A percentile compares a stretch with the other conserved stretches of the same genome.
These are phyloP conservation scores for Caenorhabditis afra DNA, from an alignment of 2,888 invertebrate genomes.

Conservation along the genomic window DNA sequence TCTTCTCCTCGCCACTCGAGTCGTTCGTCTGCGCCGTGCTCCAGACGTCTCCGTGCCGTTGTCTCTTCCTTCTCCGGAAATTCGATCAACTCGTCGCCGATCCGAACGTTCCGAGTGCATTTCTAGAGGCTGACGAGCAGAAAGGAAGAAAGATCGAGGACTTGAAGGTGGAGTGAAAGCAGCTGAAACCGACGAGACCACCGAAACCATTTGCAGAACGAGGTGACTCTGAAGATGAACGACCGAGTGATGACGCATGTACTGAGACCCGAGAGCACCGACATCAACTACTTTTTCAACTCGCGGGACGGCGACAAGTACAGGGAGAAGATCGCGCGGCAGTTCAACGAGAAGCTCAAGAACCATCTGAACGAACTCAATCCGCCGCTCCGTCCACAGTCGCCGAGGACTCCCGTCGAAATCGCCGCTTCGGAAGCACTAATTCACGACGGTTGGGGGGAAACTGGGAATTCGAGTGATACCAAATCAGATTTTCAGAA, in stretches of 20 bases:
- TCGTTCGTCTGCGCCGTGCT: slow-evolving; percentile 58
- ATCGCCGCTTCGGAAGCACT: slow-evolving; percentile 44
- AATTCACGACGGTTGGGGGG: slow-evolving; percentile 48
- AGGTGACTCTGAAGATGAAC: slow-evolving; percentile 55
- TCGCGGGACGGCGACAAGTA: slow-evolving; percentile 64
- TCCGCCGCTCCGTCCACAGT: slow-evolving; percentile 32
- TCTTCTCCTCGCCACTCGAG: slow-evolving; percentile 69
- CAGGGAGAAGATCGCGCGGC: slow-evolving; percentile 61
- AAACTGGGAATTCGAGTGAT: background rate
- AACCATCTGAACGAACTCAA: slow-evolving; percentile 51
- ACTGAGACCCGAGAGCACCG: slow-evolving; percentile 59
- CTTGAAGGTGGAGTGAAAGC: slow-evolving; percentile 41
- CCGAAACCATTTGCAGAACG: slow-evolving; percentile 36
- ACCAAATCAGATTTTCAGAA: slow-evolving; percentile 3
- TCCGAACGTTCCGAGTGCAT: slow-evolving; percentile 43
- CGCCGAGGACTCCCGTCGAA: slow-evolving; percentile 43
- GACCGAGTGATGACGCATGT: slow-evolving; percentile 61
- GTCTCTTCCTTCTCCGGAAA: slow-evolving; percentile 56
- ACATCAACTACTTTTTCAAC: slow-evolving; percentile 63
- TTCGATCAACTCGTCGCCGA: slow-evolving; percentile 54
- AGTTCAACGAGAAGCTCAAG: slow-evolving; percentile 64
- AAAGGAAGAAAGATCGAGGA: slow-evolving; percentile 55
- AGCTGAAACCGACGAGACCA: background rate
- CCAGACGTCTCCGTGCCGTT: slow-evolving; percentile 50
- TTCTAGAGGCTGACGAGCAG: slow-evolving; percentile 53